Evolutionary conservation across 2,113 vertebrate genomes (phyloP).

Genomic region (Lepisosteus oculatus): DNA sequence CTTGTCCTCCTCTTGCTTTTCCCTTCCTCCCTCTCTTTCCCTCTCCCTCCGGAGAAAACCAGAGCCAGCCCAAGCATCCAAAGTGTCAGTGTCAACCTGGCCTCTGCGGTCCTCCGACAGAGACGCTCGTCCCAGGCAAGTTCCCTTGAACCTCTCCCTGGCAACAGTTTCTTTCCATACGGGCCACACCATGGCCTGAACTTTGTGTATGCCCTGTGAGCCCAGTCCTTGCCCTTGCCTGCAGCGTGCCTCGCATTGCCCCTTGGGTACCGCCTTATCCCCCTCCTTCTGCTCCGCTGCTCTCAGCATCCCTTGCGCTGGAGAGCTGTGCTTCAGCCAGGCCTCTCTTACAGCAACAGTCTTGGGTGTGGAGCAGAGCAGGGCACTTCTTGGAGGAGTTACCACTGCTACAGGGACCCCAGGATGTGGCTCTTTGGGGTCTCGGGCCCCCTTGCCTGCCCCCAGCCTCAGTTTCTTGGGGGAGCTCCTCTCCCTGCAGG

Average conservation of each 20-base stretch:
- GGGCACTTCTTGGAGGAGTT: slow-evolving; percentile 27
- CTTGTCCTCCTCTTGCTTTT: slow-evolving; percentile 23
- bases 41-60: background rate
- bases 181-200: slow-evolving; percentile 54
- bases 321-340: slow-evolving; percentile 46
- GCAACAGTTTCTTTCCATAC: slow-evolving; percentile 62
- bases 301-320: slow-evolving; percentile 45
- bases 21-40: background rate
- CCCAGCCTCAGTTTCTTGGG: slow-evolving; percentile 74
- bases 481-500: slow-evolving; percentile 65
- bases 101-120: background rate
- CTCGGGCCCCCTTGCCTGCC: slow-evolving; percentile 22
- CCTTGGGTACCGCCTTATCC: background rate
- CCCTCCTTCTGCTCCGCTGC: background rate
- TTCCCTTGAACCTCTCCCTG: slow-evolving; percentile 4
- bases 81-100: rapidly evolving
- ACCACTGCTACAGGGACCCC: slow-evolving; percentile 41
- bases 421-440: slow-evolving; percentile 21
- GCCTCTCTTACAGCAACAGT: slow-evolving; percentile 19
- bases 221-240: slow-evolving; percentile 25
- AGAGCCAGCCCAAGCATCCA: too few species aligned
- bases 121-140: slow-evolving; percentile 28
- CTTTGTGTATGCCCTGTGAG: slow-evolving; percentile 39
- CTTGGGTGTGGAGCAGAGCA: slow-evolving; percentile 66
- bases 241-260: background rate